Evolutionary conservation across 2,888 invertebrate genomes (phyloP).

Genomic region (Dynastes grantii): DNA sequence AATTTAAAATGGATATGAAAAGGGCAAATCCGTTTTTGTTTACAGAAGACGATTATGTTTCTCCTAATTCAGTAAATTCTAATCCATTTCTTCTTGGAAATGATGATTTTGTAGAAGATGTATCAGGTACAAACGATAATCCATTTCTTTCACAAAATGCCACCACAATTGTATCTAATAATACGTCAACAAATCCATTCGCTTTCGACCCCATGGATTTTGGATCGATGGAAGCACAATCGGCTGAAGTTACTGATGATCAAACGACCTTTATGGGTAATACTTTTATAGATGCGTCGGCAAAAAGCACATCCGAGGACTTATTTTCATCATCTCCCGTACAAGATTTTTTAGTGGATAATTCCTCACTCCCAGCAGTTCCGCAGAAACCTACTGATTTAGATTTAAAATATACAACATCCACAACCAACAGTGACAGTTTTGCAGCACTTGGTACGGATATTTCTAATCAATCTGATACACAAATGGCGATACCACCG

Average conservation of each 20-base stretch:
- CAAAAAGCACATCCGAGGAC: constrained; percentile 53
- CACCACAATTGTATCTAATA: constrained; percentile 61
- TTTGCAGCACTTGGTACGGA: constrained; percentile 36
- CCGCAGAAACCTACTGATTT: constrained; percentile 70
- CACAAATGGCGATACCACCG: constrained; percentile 73
- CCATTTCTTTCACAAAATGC: constrained; percentile 78
- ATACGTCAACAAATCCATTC: constrained; percentile 78
- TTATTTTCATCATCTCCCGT: constrained; percentile 50
- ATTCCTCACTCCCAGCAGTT: constrained; percentile 52
- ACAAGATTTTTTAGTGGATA: constrained; percentile 51
- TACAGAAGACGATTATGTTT: constrained; percentile 78
- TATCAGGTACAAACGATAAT: constrained; percentile 73
- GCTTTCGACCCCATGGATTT: constrained; percentile 71
- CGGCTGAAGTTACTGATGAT: constrained; percentile 50
- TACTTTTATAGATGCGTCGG: constrained; percentile 48
- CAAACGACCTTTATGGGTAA: constrained; percentile 48
- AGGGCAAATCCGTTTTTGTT: constrained; percentile 87
- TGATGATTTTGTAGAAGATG: constrained; percentile 62
- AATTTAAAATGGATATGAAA: constrained; percentile 67
- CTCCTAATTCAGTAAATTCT: constrained; percentile 72
- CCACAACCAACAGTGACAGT: constrained; percentile 58
- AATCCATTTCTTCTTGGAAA: constrained; percentile 81
- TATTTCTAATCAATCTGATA: constrained; percentile 52
- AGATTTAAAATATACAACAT: constrained; percentile 67
- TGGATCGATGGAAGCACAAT: constrained; percentile 64